These are phyloP conservation scores for Sminthurinus aureus DNA, from an alignment of 2,888 invertebrate genomes.

Conservation along the genomic window DNA sequence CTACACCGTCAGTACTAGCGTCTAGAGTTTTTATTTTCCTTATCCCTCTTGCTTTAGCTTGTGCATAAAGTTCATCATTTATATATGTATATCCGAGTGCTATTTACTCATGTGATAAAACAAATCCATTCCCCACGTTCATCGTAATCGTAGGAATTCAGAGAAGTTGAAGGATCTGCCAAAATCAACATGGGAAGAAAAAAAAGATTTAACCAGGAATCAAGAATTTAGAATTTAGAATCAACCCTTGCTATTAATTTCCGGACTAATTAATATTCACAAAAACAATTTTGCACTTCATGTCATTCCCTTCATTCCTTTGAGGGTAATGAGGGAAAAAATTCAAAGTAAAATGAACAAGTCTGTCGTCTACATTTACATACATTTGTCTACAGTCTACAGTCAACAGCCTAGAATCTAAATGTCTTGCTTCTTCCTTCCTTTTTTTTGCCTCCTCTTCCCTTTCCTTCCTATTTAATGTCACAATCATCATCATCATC, in stretches of 20 bases:
- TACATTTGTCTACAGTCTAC: too few species aligned
- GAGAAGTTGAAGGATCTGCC: background rate
- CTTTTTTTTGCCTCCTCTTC: background rate
- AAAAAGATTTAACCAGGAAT: background rate
- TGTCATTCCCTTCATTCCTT: background rate
- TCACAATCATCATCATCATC: background rate
- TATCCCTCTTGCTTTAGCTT: background rate
- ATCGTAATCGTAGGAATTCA: too few species aligned
- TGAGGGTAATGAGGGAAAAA: background rate
- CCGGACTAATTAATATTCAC: slow-evolving; percentile 24
- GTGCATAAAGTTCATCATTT: background rate
- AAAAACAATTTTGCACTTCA: background rate
- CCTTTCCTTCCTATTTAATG: background rate
- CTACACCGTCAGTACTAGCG: too few species aligned
- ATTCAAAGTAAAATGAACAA: background rate
- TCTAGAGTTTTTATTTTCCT: background rate
- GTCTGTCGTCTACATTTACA: background rate
- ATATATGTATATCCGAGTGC: too few species aligned
- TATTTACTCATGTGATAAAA: too few species aligned
- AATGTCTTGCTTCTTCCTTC: background rate
- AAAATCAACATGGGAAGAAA: slow-evolving; percentile 24
- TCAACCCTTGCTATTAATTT: slow-evolving; percentile 25
- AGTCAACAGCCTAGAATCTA: too few species aligned
- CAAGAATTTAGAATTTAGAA: background rate
- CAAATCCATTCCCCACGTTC: too few species aligned